These are phyloP conservation scores for Dugesia japonica DNA, from an alignment of 2,888 invertebrate species.

Conservation along the genomic window DNA sequence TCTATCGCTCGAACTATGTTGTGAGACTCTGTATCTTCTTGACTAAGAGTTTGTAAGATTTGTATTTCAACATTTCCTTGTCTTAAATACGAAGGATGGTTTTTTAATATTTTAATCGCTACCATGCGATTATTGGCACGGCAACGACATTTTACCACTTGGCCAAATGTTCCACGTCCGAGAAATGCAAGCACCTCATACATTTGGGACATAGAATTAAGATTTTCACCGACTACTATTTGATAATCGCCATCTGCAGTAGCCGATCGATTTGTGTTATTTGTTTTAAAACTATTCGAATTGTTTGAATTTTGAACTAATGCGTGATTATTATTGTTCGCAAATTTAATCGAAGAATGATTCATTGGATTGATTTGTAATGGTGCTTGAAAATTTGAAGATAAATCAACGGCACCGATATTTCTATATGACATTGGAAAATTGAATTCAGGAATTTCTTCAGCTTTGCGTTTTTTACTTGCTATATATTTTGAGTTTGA, in stretches of 20 bases:
- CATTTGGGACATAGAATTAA: conserved; percentile 77
- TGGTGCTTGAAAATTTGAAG: neutral
- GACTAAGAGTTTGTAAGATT: conserved; percentile 49
- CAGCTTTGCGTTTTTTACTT: conserved; percentile 24
- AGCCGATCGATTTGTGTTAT: neutral
- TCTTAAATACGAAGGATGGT: conserved; percentile 97
- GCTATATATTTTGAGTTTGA: no score
- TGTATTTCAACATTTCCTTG: conserved; percentile 97
- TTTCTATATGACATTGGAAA: neutral
- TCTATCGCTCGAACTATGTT: conserved; percentile 99
- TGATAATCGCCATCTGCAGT: conserved; percentile 81
- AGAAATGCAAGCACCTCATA: conserved; percentile 94
- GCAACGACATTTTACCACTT: conserved; percentile 99
- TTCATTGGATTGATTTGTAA: neutral
- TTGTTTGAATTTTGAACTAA: conserved; percentile 39
- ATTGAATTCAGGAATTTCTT: conserved; percentile 28
- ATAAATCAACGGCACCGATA: neutral
- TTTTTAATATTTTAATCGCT: conserved; percentile 98
- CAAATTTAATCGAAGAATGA: neutral
- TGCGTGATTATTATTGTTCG: conserved; percentile 54
- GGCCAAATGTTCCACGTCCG: conserved; percentile 93
- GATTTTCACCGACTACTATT: conserved; percentile 86
- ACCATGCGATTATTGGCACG: conserved; percentile 99
- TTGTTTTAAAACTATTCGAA: conserved; percentile 51
- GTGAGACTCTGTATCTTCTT: conserved; percentile 55